phyloP scores from a whole-genome alignment of 2,113 vertebrate species.

The Amblyopsis rosae region DNA sequence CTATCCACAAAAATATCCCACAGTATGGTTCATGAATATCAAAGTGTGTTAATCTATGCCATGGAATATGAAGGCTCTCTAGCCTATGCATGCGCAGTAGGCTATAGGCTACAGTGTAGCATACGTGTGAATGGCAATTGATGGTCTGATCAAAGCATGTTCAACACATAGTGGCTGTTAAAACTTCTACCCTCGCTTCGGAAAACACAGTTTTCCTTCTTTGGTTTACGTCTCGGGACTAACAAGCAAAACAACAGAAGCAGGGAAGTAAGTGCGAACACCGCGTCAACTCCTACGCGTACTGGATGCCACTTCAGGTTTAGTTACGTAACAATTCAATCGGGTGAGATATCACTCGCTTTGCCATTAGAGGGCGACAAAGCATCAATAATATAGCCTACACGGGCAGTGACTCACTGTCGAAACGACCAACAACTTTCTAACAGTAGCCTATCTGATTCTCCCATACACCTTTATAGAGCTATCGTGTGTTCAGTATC shows the following conservation, averaged over 20 bases:
- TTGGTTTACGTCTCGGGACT: slow-evolving; percentile 45
- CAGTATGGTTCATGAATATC: not conserved
- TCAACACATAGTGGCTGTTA: no score
- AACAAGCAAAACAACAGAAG: slow-evolving; percentile 63
- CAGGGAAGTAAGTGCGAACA: slow-evolving; percentile 63
- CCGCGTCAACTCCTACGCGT: slow-evolving; percentile 66
- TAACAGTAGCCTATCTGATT: no score
- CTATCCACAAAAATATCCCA: slow-evolving; percentile 28
- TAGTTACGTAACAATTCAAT: slow-evolving; percentile 66
- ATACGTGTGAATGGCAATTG: not conserved
- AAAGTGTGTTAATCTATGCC: no score
- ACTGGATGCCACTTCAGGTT: slow-evolving; percentile 67
- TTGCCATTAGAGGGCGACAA: slow-evolving; percentile 43
- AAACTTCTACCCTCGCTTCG: not conserved
- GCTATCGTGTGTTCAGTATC: no score
- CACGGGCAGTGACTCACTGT: slow-evolving; percentile 23
- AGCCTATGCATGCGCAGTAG: no score
- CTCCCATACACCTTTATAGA: no score
- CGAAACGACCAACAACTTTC: no score
- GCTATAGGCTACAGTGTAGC: not conserved
- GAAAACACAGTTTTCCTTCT: not conserved
- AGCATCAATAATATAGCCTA: slow-evolving; percentile 18
- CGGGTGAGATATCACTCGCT: slow-evolving; percentile 59
- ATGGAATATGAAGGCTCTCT: no score
- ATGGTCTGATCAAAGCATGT: not conserved